Conservation (phyloP, 2,888 invertebrate species). For the Macrosiphum euphorbiae region DNA sequence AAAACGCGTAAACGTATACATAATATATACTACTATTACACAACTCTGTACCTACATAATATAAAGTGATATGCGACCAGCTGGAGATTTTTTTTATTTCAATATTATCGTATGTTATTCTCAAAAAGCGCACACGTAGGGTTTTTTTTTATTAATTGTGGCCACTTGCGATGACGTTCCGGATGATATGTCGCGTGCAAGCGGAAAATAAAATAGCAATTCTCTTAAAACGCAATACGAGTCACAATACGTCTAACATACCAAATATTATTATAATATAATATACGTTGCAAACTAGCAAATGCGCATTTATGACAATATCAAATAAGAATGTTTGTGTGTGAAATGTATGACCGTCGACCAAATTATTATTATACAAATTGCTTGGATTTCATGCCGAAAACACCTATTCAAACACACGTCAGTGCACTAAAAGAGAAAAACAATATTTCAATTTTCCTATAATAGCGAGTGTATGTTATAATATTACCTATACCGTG, state of each 20-base stretch:
- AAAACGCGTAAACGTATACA: background rate
- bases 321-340: background rate
- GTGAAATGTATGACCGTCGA: background rate
- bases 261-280: background rate
- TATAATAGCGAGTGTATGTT: background rate
- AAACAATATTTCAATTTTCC: background rate
- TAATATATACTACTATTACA: background rate
- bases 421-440: background rate
- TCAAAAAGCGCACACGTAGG: background rate
- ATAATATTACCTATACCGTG: background rate
- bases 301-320: background rate
- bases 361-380: background rate
- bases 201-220: background rate
- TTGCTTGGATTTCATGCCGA: background rate
- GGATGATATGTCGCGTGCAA: background rate
- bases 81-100: background rate
- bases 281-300: background rate
- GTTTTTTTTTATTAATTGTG: background rate
- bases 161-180: background rate
- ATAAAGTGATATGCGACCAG: background rate
- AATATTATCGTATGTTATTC: background rate
- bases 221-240: background rate
- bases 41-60: background rate
- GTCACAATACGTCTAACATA: background rate
- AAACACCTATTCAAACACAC: constrained; percentile 8